Base-by-base conservation (phyloP, 2,113 vertebrate species). In the Taxidea taxus region DNA sequence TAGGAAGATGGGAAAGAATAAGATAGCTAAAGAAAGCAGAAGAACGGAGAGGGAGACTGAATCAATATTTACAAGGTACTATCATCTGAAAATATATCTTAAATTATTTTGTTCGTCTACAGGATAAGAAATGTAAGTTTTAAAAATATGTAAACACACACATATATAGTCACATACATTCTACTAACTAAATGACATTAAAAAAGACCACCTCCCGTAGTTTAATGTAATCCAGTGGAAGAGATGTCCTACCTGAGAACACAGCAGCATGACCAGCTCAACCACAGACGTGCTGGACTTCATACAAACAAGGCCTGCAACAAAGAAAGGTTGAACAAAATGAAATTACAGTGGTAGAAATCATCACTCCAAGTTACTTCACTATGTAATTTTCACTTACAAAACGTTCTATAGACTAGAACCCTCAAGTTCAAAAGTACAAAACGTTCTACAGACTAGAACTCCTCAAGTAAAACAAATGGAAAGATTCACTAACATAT, bases 231-330 rank as follows among this genome's bases (percentile, higher is more conserved):
- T 68, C 27, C 56, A 54, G 11, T 8, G 47, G 78, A 42, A 37
- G 42, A 77, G 70, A 78, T 96, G 96, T 37, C 98, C 98, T 98
- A 99, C 99, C 99, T 99, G 99, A 97, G 99, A 99, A 98, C 99
- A 99, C 95, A 99, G 99, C 98, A 99, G 98, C 99, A 99, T 99
- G 90, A 99, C 99, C 21, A 99, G 99, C 98, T 99, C 99, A 85
- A 99, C 99, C 97, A 99, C 99, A 1, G 99, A 99, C 7, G 99
- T 99, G 98, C 99, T 99, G 2, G 99, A 99, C 98, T 99, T 99
- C 99, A 99, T 99, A 85, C 99, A 99, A 75, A 99, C 99, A 1
- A 99, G 99, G 98, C 99, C 99, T 99, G 98, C 42, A 98, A 97
- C 0, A 97, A 97, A 96, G 20, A 98, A 96, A 98, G 92, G 74